Conservation (phyloP, 2,113 vertebrate genomes). For the Psilopsiagon aurifrons region DNA sequence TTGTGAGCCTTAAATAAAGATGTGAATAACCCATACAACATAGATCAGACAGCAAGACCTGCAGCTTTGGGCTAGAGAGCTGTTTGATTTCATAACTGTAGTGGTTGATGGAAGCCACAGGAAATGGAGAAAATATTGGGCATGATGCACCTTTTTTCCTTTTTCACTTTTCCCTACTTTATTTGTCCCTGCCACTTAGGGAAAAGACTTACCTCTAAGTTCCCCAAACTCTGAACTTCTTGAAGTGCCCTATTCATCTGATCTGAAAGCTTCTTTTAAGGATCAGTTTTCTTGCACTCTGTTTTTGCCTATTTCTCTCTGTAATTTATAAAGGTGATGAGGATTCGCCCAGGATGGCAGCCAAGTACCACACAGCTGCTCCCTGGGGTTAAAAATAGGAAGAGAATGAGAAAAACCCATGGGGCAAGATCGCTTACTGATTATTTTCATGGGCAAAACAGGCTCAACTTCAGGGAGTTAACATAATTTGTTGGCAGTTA, state of each 20-base stretch:
- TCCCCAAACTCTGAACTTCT: background rate
- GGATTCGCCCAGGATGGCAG: background rate
- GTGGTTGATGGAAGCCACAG: background rate
- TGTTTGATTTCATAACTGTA: background rate
- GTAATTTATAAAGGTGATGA: background rate
- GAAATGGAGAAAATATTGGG: background rate
- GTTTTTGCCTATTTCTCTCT: background rate
- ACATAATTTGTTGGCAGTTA: background rate
- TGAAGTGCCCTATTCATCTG: accelerated
- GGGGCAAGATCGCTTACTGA: background rate
- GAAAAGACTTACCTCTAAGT: background rate
- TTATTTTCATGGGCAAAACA: background rate
- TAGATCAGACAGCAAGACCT: background rate
- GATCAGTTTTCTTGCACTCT: background rate
- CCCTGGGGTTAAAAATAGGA: background rate
- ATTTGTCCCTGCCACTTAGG: background rate
- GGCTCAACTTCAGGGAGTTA: background rate
- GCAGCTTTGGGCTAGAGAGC: background rate
- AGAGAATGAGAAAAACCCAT: background rate
- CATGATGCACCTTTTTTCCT: background rate
- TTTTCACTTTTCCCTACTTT: background rate
- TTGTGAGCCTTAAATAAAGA: background rate
- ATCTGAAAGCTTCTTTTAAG: background rate
- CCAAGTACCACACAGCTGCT: background rate
- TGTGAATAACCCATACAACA: background rate